Evolutionary conservation across 1,140 invertebrate species (phyloP).

Genomic region (Mya arenaria): DNA sequence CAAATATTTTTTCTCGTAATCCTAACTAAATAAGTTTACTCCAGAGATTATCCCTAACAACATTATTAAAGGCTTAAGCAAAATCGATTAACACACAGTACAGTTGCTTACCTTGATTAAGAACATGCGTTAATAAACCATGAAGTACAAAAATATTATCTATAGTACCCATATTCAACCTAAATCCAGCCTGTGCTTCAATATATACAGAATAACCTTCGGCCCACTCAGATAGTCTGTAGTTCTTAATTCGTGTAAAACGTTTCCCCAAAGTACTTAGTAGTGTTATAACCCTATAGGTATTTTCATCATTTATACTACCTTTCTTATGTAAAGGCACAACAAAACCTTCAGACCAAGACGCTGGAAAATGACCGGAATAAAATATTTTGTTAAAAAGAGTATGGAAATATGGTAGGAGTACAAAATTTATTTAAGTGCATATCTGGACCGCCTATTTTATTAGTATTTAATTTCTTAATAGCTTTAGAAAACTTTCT

Average conservation of each 20-base stretch:
- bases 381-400: not conserved
- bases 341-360: not conserved
- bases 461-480: not conserved
- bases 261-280: not conserved
- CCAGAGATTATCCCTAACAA: not conserved
- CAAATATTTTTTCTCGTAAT: not conserved
- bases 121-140: not conserved
- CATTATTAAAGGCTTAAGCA: conserved; percentile 2
- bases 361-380: not conserved
- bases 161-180: not conserved
- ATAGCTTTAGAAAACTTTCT: not conserved
- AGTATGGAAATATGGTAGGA: not conserved
- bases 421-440: not conserved
- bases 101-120: not conserved
- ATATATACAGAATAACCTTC: not conserved
- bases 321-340: not conserved
- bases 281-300: not conserved
- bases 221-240: not conserved
- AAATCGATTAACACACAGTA: not conserved
- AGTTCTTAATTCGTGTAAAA: not conserved
- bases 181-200: not conserved
- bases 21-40: not conserved
- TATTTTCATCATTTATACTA: conserved; percentile 3
- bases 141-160: conserved; percentile 13
- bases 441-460: not conserved